Base-by-base conservation (phyloP, 2,113 vertebrate species). In the Saccopteryx bilineata region DNA sequence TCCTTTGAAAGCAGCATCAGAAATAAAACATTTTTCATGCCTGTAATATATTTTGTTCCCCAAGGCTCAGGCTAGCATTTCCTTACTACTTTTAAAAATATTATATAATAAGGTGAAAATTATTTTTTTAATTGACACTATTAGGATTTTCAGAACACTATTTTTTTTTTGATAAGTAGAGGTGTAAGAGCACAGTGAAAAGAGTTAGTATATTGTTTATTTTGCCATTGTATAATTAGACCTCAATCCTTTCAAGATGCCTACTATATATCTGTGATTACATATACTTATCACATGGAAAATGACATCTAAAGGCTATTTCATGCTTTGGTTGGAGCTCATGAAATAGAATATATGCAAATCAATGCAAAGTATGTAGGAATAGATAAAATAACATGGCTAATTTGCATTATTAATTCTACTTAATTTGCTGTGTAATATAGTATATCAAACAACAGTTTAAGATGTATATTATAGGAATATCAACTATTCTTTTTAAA, bases 1-100 rank as follows among this genome's bases (percentile, higher is more conserved):
- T 99, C 99, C 98, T 99, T 98, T 99, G 98, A 99, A 99, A 99
- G 98, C 88, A 52, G 89, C 97, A 95, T 98, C 97, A 98, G 96
- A 98, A 99, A 96, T 89, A 96, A 94, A 98, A 98, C 74, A 97
- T 97, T 98, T 98, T 98, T 98, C 98, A 98, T 97, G 94, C 72
- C 96, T 58, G 81, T 98, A 98, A 98, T 97, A 98, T 97, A 98
- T 97, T 98, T 98, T 97, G 69, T 98, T 97, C 98, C 98, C 97
- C 24, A 60, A 97, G 98, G 98, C 98, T 97, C 97, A 95, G 97
- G 98, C 96, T 99, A 98, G 95, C 98, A 98, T 99, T 99, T 99
- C 76, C 90, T 97, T 85, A 78, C 83, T 87, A 68, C 90, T 88
- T 98, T 97, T 94, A 50, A 95, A 96, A 95, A 96, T 58, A 90